Conservation (phyloP, 2,888 invertebrate genomes). For the Chymomyza caudatula region DNA sequence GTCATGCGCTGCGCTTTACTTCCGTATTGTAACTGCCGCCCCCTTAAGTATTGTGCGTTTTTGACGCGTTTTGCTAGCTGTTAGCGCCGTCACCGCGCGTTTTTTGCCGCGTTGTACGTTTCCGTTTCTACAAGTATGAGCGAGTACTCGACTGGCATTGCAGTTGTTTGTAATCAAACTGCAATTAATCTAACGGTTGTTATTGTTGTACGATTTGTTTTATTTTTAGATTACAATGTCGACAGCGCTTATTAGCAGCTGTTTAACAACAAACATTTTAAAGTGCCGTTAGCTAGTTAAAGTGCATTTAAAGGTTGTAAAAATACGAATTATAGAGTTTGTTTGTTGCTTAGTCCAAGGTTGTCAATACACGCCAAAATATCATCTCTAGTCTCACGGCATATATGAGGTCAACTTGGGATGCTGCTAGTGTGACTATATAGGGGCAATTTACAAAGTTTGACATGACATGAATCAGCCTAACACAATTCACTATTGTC, state of each 20-base stretch:
- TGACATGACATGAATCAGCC: not conserved
- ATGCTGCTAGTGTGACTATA: conserved; percentile 50
- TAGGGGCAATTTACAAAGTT: conserved; percentile 39
- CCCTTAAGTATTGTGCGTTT: conserved; percentile 33
- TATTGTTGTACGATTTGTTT: conserved; percentile 33
- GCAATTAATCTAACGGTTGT: conserved; percentile 54
- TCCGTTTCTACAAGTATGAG: conserved; percentile 39
- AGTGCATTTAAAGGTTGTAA: not conserved
- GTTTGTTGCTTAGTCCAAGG: conserved; percentile 74
- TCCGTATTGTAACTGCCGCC: conserved; percentile 41
- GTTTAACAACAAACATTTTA: conserved; percentile 28
- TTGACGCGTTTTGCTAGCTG: conserved; percentile 38
- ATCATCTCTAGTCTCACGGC: not conserved
- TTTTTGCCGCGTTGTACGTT: conserved; percentile 45
- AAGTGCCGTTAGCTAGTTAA: conserved; percentile 43
- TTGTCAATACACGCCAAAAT: conserved; percentile 31
- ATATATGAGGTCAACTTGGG: not conserved
- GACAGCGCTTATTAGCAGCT: conserved; percentile 42
- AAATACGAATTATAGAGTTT: conserved; percentile 6
- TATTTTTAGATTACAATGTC: conserved; percentile 55
- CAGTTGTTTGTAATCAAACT: conserved; percentile 62
- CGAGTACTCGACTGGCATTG: conserved; percentile 60
- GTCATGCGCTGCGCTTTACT: conserved; percentile 12
- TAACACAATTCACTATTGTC: not conserved
- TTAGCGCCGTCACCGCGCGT: conserved; percentile 25